phyloP scores from a whole-genome alignment of 2,888 invertebrate species.

The Didymodactylos carnosus region DNA sequence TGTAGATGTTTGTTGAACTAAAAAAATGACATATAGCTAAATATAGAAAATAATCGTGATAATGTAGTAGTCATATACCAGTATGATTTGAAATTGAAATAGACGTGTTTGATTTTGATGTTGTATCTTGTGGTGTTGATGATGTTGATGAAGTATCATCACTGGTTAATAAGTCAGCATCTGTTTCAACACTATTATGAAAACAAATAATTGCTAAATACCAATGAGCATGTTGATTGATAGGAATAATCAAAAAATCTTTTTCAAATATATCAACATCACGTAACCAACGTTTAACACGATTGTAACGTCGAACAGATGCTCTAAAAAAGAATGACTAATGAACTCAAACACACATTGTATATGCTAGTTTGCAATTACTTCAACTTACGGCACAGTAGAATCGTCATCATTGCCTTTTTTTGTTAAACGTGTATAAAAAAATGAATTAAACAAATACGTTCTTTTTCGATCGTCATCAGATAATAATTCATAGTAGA shows the following conservation, averaged over 20 bases:
- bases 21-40: too few species aligned
- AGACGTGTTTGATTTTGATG: too few species aligned
- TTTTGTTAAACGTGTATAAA: conserved; percentile 75
- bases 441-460: conserved; percentile 84
- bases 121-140: too few species aligned
- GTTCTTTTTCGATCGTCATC: conserved; percentile 55
- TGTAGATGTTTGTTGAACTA: too few species aligned
- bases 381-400: background rate
- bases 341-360: background rate
- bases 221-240: conserved; percentile 92
- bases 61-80: too few species aligned
- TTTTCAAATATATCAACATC: conserved; percentile 84
- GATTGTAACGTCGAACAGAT: conserved; percentile 44
- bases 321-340: background rate
- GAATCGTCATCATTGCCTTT: conserved; percentile 13
- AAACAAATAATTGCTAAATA: conserved; percentile 48
- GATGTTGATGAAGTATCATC: too few species aligned
- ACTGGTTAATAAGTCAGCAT: background rate
- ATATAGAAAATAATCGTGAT: too few species aligned
- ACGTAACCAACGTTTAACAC: conserved; percentile 88
- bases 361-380: background rate
- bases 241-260: conserved; percentile 84
- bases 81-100: too few species aligned
- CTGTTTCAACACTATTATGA: background rate
- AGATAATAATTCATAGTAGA: conserved; percentile 52